Evolutionary conservation across 1,140 invertebrate genomes (phyloP).

Genomic region (Drosophila neocordata): DNA sequence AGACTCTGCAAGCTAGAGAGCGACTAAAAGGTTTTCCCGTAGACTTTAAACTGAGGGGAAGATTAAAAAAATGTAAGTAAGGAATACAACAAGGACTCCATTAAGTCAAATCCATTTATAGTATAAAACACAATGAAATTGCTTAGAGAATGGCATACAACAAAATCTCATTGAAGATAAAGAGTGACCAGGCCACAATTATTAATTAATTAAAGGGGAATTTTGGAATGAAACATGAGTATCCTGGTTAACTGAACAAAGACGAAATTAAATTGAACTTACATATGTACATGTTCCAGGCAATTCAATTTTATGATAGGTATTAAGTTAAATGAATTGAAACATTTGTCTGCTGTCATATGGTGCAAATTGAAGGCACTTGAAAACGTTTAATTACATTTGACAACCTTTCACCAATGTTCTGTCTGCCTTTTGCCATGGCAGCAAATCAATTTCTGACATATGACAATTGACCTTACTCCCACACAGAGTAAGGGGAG

Average conservation of each 20-base stretch:
- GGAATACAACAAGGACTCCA: too few relatives aligned
- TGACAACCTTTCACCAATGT: constrained; percentile 11
- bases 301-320: background rate
- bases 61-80: background rate
- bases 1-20: background rate
- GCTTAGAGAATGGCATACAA: too few relatives aligned
- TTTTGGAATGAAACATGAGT: too few relatives aligned
- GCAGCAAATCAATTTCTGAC: constrained; percentile 54
- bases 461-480: constrained; percentile 41
- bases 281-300: background rate
- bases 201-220: too few relatives aligned
- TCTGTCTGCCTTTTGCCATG: background rate
- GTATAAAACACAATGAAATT: too few relatives aligned
- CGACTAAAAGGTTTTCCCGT: background rate
- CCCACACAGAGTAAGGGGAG: background rate
- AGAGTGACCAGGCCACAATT: too few relatives aligned
- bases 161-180: too few relatives aligned
- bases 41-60: background rate
- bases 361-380: constrained; percentile 1
- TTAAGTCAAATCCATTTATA: too few relatives aligned
- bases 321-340: constrained; percentile 6
- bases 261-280: background rate
- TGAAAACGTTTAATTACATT: constrained; percentile 11
- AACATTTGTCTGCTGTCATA: constrained; percentile 4
- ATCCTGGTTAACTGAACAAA: too few relatives aligned